These are phyloP conservation scores for Hyla sarda DNA, from an alignment of 2,113 vertebrate genomes.

Conservation along the genomic window DNA sequence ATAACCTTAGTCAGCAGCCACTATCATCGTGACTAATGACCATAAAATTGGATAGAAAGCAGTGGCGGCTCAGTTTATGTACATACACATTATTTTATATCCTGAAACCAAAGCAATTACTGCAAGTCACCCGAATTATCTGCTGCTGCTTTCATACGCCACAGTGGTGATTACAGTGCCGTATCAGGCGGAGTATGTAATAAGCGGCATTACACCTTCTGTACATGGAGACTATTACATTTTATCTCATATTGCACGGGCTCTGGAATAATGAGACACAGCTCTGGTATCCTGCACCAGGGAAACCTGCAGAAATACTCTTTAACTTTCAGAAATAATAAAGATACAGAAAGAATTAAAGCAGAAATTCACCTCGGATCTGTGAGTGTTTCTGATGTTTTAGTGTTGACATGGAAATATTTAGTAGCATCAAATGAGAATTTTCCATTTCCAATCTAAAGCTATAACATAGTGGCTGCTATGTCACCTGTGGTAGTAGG, in stretches of 20 bases:
- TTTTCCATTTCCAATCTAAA: too few species aligned
- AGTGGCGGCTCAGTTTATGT: conserved; percentile 18
- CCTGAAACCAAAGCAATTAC: conserved; percentile 35
- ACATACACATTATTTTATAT: conserved; percentile 20
- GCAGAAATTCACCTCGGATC: not conserved
- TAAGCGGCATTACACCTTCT: not conserved
- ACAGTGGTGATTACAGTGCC: not conserved
- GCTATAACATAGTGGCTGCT: too few species aligned
- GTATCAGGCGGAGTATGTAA: conserved; percentile 23
- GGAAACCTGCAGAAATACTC: not conserved
- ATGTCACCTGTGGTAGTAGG: too few species aligned
- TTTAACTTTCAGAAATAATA: too few species aligned
- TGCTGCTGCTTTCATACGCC: not conserved
- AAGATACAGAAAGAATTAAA: not conserved
- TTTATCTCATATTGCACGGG: conserved; percentile 6
- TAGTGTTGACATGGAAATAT: not conserved
- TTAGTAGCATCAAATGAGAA: too few species aligned
- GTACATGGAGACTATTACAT: not conserved
- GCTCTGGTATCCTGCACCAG: not conserved
- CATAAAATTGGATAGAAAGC: conserved; percentile 38
- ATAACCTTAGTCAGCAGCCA: conserved; percentile 35
- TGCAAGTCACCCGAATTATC: conserved; percentile 28
- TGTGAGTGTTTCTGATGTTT: not conserved
- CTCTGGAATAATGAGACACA: not conserved
- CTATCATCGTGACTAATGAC: conserved; percentile 39